Conservation (phyloP, 2,888 invertebrate genomes). For the Oithona nana region DNA sequence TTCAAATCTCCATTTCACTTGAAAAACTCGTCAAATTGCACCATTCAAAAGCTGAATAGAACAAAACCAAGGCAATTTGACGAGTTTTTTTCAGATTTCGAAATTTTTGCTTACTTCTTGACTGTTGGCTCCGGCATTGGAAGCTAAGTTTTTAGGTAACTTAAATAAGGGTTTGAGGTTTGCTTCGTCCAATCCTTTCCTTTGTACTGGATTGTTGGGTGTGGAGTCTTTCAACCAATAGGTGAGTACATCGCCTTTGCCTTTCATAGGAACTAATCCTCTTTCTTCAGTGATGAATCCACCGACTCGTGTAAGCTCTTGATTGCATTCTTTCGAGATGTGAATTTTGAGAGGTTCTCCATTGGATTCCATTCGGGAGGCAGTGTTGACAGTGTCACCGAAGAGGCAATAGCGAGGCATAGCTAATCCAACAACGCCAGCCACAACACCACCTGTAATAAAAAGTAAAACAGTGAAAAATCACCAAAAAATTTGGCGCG, state of each 20-base stretch:
- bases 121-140: neutral
- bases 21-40: neutral
- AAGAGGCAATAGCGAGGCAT: slow-evolving; percentile 63
- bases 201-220: neutral
- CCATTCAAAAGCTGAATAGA: neutral
- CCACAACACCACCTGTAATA: slow-evolving; percentile 48
- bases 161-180: neutral
- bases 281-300: slow-evolving; percentile 52
- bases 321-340: slow-evolving; percentile 49
- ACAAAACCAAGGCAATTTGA: neutral
- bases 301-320: slow-evolving; percentile 44
- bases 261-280: slow-evolving; percentile 53
- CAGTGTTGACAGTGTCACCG: slow-evolving; percentile 64
- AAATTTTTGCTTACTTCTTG: neutral
- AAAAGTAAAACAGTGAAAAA: neutral
- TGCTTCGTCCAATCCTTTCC: neutral
- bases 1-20: no score
- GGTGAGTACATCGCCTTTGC: slow-evolving; percentile 49
- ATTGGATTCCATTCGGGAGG: slow-evolving; percentile 57
- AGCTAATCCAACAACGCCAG: slow-evolving; percentile 60
- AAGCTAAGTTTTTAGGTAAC: slow-evolving; percentile 4
- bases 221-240: slow-evolving; percentile 44
- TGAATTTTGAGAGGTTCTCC: slow-evolving; percentile 45
- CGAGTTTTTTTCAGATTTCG: neutral
- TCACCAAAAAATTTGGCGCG: no score